Base-by-base conservation (phyloP, 2,797 vertebrate species). In the Alauda arvensis region DNA sequence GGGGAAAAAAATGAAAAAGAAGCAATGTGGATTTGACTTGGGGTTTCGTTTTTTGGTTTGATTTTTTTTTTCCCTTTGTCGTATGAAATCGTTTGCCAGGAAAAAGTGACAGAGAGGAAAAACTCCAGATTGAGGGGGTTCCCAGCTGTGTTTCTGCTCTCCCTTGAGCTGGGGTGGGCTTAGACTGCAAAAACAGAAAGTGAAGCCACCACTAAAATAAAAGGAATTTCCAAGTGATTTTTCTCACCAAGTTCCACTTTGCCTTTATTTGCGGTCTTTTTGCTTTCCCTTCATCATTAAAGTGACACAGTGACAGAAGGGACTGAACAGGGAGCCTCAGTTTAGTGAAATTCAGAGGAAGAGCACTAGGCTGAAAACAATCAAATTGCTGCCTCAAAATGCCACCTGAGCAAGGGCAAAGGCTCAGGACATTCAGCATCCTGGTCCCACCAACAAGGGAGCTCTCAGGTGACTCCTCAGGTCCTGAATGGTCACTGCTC, bases 231-330 rank as follows among this genome's bases (percentile, higher is more conserved):
- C 21, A 55, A 14, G 12, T 57, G 3, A 28, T 42, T 69, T 69
- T 69, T 66, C 8, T 66, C 34, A 7, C 18, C 0, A 3, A 34
- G 5, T 29, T 24, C 19, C 3, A 2, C 40, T 81, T 48, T 77
- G 39, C 26, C 19, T 62, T 71, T 59, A 31, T 39, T 89, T 49
- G 57, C 61, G 24, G 20, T 53, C 18, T 49, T 72, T 55, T 12
- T 16, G 5, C 14, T 84, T 75, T 55, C 53, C 34, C 31, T 59
- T 7, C 13, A 7, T n/a, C 28, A 7, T 25, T 66, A 42, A 67
- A 63, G 25, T 5, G 24, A 17, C 34, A 13, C 7, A 3, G 1
- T 0, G 1, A 23, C 21, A 45, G 18, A 43, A 70, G 31, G 14
- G 20, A 13, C 37, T 1, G 2, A 76, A 37, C 1, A 1, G 23